A percentile compares a stretch with the other conserved stretches of the same genome.
These are phyloP conservation scores for Stomatorhinus walkeri DNA, from an alignment of 2,797 vertebrate species.

Conservation along the genomic window DNA sequence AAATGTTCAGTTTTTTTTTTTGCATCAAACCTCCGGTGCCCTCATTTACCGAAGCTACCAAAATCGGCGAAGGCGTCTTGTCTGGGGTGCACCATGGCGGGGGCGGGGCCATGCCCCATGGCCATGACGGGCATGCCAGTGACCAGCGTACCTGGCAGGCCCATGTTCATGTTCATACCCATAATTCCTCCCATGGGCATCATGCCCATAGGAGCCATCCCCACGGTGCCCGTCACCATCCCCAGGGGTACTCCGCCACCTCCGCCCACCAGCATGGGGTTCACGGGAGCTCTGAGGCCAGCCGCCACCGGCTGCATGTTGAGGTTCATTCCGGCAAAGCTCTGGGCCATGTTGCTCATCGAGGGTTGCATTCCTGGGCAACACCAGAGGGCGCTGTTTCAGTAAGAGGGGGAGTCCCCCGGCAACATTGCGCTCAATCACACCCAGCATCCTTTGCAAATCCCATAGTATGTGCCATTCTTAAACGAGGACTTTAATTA, in stretches of 20 bases:
- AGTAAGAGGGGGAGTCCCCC: not conserved
- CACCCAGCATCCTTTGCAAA: not conserved
- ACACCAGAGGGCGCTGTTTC: not conserved
- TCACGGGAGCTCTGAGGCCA: constrained; percentile 63
- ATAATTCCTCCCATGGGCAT: constrained; percentile 41
- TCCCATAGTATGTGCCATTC: not conserved
- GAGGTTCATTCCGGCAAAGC: constrained; percentile 80
- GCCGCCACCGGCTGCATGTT: constrained; percentile 66
- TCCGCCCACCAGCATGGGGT: constrained; percentile 60
- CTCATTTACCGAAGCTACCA: constrained; percentile 95
- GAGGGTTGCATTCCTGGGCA: constrained; percentile 75
- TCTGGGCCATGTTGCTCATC: constrained; percentile 77
- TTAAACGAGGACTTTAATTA: not conserved
- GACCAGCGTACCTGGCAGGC: constrained; percentile 56
- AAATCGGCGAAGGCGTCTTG: constrained; percentile 99
- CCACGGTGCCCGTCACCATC: constrained; percentile 52
- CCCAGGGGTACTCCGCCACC: constrained; percentile 59
- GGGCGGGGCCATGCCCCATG: constrained; percentile 53
- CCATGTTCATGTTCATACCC: constrained; percentile 61
- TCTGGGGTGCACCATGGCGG: constrained; percentile 79
- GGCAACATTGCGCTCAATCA: not conserved
- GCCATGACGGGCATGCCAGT: constrained; percentile 66
- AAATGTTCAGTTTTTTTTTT: not conserved
- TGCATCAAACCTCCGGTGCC: constrained; percentile 37
- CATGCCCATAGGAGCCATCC: constrained; percentile 56